Evolutionary conservation across 2,113 vertebrate species (phyloP).

Genomic region (Melanostigma gelatinosum): DNA sequence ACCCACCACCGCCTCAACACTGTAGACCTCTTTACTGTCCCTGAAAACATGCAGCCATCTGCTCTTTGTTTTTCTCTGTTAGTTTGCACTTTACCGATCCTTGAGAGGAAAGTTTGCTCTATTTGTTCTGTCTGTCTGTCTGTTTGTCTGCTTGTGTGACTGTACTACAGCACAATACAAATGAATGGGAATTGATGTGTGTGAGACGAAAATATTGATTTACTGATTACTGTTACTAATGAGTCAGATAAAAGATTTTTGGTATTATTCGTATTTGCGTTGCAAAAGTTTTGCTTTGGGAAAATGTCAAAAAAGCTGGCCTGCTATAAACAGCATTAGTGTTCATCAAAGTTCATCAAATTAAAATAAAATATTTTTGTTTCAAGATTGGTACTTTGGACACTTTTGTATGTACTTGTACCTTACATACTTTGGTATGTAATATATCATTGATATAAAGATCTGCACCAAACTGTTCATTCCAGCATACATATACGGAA

Average conservation of each 20-base stretch:
- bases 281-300: neutral
- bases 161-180: neutral
- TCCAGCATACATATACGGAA: neutral
- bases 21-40: neutral
- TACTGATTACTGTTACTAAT: neutral
- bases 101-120: neutral
- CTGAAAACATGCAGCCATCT: slow-evolving; percentile 23
- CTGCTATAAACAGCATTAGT: neutral
- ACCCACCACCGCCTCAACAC: neutral
- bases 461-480: neutral
- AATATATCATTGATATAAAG: neutral
- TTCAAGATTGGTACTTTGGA: neutral
- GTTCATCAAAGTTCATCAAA: neutral
- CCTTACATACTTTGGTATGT: too few species aligned
- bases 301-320: neutral
- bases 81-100: neutral
- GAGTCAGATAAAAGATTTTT: neutral
- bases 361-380: neutral
- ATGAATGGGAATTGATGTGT: neutral
- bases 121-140: neutral
- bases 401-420: too few species aligned
- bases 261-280: neutral
- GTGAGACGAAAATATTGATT: neutral
- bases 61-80: neutral
- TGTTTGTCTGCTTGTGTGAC: neutral